Evolutionary conservation across 2,113 vertebrate genomes (phyloP).

Genomic region (Semicossyphus pulcher): DNA sequence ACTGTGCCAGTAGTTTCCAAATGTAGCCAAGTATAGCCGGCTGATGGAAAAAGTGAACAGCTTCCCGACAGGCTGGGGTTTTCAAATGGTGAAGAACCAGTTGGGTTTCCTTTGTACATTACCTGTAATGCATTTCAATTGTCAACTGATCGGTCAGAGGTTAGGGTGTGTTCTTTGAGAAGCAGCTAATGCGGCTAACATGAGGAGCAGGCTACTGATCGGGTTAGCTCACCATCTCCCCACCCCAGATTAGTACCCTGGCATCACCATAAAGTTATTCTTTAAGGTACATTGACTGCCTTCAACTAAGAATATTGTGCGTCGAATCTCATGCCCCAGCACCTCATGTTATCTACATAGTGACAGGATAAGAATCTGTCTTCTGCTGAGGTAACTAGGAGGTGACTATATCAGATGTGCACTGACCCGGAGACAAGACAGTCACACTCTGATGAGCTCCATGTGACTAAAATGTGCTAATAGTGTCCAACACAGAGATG

Average conservation of each 20-base stretch:
- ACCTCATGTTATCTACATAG: constrained; percentile 70
- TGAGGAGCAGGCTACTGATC: not conserved
- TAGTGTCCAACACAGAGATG: constrained; percentile 9
- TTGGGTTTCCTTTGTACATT: no score
- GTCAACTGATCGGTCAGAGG: not conserved
- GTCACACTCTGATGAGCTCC: constrained; percentile 72
- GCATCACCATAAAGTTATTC: not conserved
- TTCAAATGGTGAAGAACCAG: no score
- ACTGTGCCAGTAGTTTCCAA: no score
- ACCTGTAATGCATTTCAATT: no score
- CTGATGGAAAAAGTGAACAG: no score
- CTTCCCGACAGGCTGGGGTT: no score
- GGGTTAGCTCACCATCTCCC: no score
- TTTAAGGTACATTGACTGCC: not conserved
- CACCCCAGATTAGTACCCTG: no score
- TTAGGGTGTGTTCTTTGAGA: not conserved
- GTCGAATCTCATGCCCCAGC: constrained; percentile 11
- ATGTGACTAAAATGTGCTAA: constrained; percentile 47
- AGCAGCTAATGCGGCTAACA: not conserved
- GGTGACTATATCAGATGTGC: constrained; percentile 48
- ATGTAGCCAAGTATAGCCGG: no score
- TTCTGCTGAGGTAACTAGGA: constrained; percentile 38
- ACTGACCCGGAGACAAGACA: constrained; percentile 66
- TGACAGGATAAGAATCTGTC: constrained; percentile 56
- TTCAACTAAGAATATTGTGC: not conserved